These are phyloP conservation scores for Popillia japonica DNA, from an alignment of 1,140 invertebrate genomes.

Conservation along the genomic window DNA sequence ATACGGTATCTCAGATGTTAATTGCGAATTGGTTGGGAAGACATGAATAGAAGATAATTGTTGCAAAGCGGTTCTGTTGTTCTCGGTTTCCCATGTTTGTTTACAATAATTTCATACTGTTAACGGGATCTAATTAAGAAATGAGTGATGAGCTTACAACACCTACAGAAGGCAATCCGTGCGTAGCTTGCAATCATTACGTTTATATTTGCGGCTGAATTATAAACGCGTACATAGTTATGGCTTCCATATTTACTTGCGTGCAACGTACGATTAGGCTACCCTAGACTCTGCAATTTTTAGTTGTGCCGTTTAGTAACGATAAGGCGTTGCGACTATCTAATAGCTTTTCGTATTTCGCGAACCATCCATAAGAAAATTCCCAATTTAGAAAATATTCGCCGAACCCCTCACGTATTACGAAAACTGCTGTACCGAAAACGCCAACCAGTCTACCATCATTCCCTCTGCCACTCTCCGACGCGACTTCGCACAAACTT, in stretches of 20 bases:
- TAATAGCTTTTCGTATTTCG: neutral
- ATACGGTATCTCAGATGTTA: neutral
- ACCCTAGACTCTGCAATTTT: too few relatives aligned
- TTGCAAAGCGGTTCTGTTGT: neutral
- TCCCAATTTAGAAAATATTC: conserved; percentile 30
- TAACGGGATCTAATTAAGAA: neutral
- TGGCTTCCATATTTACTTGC: too few relatives aligned
- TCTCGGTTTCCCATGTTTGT: neutral
- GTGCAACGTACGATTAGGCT: too few relatives aligned
- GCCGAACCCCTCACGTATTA: conserved; percentile 4
- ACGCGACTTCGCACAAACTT: conserved; percentile 34
- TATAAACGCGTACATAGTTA: too few relatives aligned
- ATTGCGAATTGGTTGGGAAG: neutral
- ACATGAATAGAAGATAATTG: neutral
- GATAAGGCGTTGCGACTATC: too few relatives aligned
- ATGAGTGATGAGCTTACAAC: neutral
- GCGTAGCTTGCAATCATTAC: too few relatives aligned
- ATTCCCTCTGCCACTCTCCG: neutral
- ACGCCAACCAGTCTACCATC: neutral
- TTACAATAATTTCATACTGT: neutral
- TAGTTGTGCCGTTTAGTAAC: too few relatives aligned
- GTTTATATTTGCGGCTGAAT: too few relatives aligned
- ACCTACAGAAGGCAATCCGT: neutral
- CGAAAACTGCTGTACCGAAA: conserved; percentile 8
- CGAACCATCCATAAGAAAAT: conserved; percentile 4